A percentile compares a stretch with the other conserved stretches of the same genome.
phyloP scores from a whole-genome alignment of 1,140 invertebrate species.

The Cyphomyrmex costatus region DNA sequence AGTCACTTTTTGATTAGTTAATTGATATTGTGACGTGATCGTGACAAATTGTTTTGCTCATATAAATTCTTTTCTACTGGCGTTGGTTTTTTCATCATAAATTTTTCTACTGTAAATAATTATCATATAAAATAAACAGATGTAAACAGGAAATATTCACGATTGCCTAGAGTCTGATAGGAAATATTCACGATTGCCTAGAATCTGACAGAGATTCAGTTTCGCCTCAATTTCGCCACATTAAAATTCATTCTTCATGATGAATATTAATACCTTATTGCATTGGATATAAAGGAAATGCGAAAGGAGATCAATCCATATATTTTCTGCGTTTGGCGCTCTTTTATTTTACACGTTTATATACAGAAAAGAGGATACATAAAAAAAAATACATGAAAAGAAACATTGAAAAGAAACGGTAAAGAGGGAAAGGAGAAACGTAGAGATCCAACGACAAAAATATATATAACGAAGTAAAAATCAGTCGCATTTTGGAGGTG shows the following conservation, averaged over 20 bases:
- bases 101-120: no score
- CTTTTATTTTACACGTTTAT: conserved; percentile 61
- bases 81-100: no score
- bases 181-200: no score
- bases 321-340: conserved; percentile 65
- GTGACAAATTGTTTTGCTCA: no score
- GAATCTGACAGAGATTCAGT: no score
- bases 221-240: no score
- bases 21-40: no score
- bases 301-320: conserved; percentile 42
- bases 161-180: no score
- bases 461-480: conserved; percentile 20
- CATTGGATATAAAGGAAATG: not conserved
- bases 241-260: not conserved
- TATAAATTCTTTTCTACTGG: no score
- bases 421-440: conserved; percentile 10
- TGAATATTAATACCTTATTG: not conserved
- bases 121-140: no score
- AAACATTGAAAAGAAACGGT: conserved; percentile 18
- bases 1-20: no score
- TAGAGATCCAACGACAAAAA: conserved; percentile 17
- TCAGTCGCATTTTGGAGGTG: not conserved
- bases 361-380: conserved; percentile 51
- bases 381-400: conserved; percentile 49
- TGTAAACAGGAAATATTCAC: no score